phyloP scores from a whole-genome alignment of 2,888 invertebrate genomes.

The Polietes domitor region DNA sequence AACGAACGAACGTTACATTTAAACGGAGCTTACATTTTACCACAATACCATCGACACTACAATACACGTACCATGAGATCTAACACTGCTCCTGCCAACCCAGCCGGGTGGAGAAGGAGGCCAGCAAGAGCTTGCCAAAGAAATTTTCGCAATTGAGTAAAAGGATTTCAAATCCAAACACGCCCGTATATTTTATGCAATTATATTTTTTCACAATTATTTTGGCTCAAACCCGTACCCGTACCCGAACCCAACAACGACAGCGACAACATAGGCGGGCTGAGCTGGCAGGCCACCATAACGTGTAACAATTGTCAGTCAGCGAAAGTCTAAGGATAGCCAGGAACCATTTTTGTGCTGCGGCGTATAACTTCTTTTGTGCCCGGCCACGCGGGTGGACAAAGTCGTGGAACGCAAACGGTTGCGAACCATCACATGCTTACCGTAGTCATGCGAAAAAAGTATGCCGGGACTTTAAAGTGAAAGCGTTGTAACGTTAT shows the following conservation, averaged over 20 bases:
- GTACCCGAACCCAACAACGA: neutral
- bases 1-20: constrained; percentile 51
- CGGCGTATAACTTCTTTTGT: neutral
- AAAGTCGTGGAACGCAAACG: neutral
- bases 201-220: constrained; percentile 38
- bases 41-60: constrained; percentile 30
- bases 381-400: neutral
- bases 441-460: neutral
- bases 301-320: constrained; percentile 56
- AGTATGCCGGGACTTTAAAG: constrained; percentile 3
- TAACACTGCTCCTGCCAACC: neutral
- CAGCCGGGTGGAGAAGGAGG: neutral
- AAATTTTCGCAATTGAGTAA: constrained; percentile 1
- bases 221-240: neutral
- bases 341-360: neutral
- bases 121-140: neutral
- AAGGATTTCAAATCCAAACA: constrained; percentile 40
- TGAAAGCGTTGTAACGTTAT: constrained; percentile 25
- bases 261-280: neutral
- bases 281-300: too few species aligned
- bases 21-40: constrained; percentile 59
- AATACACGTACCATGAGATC: neutral
- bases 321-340: constrained; percentile 31
- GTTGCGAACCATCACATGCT: neutral
- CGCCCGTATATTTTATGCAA: constrained; percentile 62